Base-by-base conservation (phyloP, 2,113 vertebrate species). In the Nicator chloris region DNA sequence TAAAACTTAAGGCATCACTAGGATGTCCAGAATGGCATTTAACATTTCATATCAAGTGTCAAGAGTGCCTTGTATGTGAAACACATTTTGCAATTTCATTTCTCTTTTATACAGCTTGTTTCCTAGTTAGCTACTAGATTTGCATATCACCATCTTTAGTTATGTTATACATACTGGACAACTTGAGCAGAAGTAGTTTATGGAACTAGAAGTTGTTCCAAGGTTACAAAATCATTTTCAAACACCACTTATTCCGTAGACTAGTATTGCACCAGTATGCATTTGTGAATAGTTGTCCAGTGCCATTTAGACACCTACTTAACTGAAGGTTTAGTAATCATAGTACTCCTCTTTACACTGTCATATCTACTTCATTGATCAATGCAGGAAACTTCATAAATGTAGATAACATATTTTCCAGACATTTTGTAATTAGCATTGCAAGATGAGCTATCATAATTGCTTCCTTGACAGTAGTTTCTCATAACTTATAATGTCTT, bases 341-440 rank as follows among this genome's bases (percentile, higher is more conserved):
- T 24, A 88, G 37, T 33, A 50, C 21, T 49, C 19, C 40, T 61
- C 27, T 92, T 90, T 50, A 64, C 37, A 33, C 45, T 79, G 40
- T 72, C 61, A 40, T 70, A 45, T 53, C 85, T 77, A 57, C 69
- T 82, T 92, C 65, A 47, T 33, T 92, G 82, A 94, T 93, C 83
- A 93, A 89, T 64, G 59, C 64, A 90, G 54, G 50, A 90, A 94
- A 68, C 51, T 93, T 96, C 93, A 93, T 92, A 91, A 96, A 92
- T 93, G 65, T 93, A 94, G 86, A 93, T 83, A 92, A 87, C 78
- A 73, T 71, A 92, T 97, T 84, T 96, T 82, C 27, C 86, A 91
- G 97, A 83, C 75, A 95, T 95, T 91, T 90, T 85, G 35, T 81
- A 92, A 95, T 95, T 95, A 91, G 30, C 59, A 69, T 94, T 72